Percentiles rank a stretch among this genome's conserved stretches.
These are phyloP conservation scores for Cyprinodon diabolis DNA, from an alignment of 2,797 vertebrate genomes.

Conservation along the genomic window DNA sequence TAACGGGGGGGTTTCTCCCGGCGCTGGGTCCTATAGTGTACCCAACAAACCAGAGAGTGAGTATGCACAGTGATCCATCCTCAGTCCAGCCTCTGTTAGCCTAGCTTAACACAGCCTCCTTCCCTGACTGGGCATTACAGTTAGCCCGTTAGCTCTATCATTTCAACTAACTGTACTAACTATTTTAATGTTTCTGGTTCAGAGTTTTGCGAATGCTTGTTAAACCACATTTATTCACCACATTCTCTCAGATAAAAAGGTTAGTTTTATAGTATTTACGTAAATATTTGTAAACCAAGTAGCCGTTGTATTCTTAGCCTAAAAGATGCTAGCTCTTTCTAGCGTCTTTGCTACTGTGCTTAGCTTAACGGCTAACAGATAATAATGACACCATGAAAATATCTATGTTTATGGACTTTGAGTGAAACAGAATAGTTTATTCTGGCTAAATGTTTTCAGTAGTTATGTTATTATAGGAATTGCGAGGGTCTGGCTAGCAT, in stretches of 20 bases:
- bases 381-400: no score
- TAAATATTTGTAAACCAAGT: conserved; percentile 23
- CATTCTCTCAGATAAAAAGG: neutral
- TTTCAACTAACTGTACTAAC: neutral
- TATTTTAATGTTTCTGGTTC: neutral
- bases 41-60: conserved; percentile 88
- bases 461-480: conserved; percentile 4
- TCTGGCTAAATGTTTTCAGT: neutral
- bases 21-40: conserved; percentile 79
- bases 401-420: rapidly evolving
- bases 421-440: neutral
- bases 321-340: conserved; percentile 23
- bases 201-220: neutral
- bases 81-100: conserved; percentile 34
- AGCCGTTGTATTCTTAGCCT: conserved; percentile 33
- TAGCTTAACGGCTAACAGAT: neutral
- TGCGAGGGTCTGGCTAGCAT: conserved; percentile 41
- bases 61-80: conserved; percentile 62
- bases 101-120: conserved; percentile 40
- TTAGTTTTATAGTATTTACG: neutral
- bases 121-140: conserved; percentile 46
- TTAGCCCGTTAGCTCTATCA: conserved; percentile 27
- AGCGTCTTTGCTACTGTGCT: neutral
- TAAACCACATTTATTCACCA: neutral
- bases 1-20: conserved; percentile 81